phyloP scores from a whole-genome alignment of 2,113 vertebrate species.

The Polypterus bichir region DNA sequence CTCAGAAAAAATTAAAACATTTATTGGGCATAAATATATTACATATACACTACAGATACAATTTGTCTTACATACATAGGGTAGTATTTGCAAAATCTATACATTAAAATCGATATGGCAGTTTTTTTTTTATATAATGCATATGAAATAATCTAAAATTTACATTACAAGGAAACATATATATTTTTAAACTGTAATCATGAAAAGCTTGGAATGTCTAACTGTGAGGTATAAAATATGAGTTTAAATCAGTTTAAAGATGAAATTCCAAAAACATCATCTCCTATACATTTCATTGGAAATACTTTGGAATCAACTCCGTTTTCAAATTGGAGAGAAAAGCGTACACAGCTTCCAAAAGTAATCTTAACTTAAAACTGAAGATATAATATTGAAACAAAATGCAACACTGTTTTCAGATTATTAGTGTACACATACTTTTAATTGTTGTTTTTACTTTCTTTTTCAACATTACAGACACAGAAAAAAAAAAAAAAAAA shows the following conservation, averaged over 20 bases:
- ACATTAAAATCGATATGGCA: constrained; percentile 99
- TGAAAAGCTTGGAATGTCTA: constrained; percentile 95
- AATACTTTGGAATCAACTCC: constrained; percentile 10
- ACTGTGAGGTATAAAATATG: constrained; percentile 86
- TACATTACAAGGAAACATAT: constrained; percentile 94
- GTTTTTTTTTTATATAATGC: constrained; percentile 97
- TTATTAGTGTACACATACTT: too few relatives aligned
- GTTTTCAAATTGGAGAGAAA: not conserved
- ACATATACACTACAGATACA: constrained; percentile 99
- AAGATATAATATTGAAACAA: too few relatives aligned
- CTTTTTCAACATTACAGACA: too few relatives aligned
- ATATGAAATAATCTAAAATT: constrained; percentile 99
- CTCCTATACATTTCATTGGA: constrained; percentile 65
- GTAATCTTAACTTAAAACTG: too few relatives aligned
- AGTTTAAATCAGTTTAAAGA: constrained; percentile 61
- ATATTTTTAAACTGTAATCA: constrained; percentile 46
- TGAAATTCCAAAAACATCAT: constrained; percentile 72
- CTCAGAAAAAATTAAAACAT: constrained; percentile 92
- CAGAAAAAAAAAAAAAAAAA: too few relatives aligned
- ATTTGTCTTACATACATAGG: constrained; percentile 99
- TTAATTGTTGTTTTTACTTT: too few relatives aligned
- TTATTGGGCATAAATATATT: constrained; percentile 99
- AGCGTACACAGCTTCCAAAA: too few relatives aligned
- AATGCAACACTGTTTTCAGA: too few relatives aligned
- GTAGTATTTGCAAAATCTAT: constrained; percentile 99